A percentile compares a stretch with the other conserved stretches of the same genome.
These are phyloP conservation scores for Chaetodon trifascialis DNA, from an alignment of 2,113 vertebrate species.

Conservation along the genomic window DNA sequence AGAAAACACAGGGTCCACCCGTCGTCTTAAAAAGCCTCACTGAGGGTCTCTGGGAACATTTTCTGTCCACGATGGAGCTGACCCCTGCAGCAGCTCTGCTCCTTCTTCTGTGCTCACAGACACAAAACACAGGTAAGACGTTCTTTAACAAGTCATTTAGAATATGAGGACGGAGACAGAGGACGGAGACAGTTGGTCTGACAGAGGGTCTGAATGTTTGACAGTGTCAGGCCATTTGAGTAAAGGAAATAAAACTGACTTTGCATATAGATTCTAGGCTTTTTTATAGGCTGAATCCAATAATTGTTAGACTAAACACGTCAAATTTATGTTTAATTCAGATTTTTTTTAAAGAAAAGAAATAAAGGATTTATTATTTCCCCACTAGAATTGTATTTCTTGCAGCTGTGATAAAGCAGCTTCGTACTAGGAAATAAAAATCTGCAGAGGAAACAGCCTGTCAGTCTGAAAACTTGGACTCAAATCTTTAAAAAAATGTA, in stretches of 20 bases:
- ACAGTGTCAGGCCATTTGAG: background rate
- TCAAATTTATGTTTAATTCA: background rate
- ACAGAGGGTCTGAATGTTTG: background rate
- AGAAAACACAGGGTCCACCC: background rate
- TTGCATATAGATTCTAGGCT: background rate
- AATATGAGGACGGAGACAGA: background rate
- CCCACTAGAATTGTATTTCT: background rate
- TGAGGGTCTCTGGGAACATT: background rate
- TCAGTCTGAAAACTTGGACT: too few relatives aligned
- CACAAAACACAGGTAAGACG: slow-evolving; percentile 3
- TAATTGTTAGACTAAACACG: background rate
- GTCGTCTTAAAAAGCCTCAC: slow-evolving; percentile 4
- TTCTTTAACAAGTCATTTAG: background rate
- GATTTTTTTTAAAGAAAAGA: background rate
- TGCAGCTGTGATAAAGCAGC: background rate
- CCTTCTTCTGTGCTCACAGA: background rate
- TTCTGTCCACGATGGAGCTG: slow-evolving; percentile 1
- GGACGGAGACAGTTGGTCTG: background rate
- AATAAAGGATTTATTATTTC: too few relatives aligned
- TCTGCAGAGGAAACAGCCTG: too few relatives aligned
- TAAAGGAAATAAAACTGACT: too few relatives aligned
- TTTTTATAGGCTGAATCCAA: background rate
- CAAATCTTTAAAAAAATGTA: background rate
- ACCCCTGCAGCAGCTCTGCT: background rate
- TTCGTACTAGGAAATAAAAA: too few relatives aligned